A percentile compares a stretch with the other conserved stretches of the same genome.
Evolutionary conservation across 2,113 vertebrate genomes (phyloP).

Genomic region (Pimephales promelas): DNA sequence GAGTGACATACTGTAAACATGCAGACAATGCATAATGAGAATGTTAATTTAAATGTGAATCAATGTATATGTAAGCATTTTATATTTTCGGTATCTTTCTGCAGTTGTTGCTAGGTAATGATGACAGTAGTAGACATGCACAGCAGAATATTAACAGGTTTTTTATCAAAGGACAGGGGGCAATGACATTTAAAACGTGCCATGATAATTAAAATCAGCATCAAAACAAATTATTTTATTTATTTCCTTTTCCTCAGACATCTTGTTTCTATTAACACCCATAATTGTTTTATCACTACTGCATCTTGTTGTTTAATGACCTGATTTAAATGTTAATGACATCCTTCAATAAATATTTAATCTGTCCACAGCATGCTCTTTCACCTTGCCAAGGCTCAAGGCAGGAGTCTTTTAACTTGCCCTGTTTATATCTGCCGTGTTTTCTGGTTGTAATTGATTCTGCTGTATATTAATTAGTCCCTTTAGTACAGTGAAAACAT

Average conservation of each 20-base stretch:
- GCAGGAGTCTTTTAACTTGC: slow-evolving; percentile 62
- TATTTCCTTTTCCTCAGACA: slow-evolving; percentile 32
- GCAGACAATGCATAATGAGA: background rate
- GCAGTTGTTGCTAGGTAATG: slow-evolving; percentile 2
- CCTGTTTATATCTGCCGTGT: slow-evolving; percentile 43
- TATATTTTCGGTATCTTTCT: background rate
- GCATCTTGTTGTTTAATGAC: slow-evolving; percentile 77
- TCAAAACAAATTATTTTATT: slow-evolving; percentile 29
- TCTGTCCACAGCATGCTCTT: slow-evolving; percentile 67
- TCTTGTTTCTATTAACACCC: slow-evolving; percentile 73
- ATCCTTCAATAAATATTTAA: slow-evolving; percentile 78
- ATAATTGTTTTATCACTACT: slow-evolving; percentile 70
- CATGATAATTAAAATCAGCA: slow-evolving; percentile 35
- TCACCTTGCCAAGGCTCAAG: slow-evolving; percentile 68
- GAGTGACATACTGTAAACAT: background rate
- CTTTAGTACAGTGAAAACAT: slow-evolving; percentile 52
- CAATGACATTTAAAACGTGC: slow-evolving; percentile 27
- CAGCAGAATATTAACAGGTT: slow-evolving; percentile 22
- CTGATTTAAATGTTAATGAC: slow-evolving; percentile 79
- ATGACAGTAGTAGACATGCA: background rate
- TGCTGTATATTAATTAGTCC: slow-evolving; percentile 66
- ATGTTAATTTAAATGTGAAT: background rate
- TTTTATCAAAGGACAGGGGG: slow-evolving; percentile 34
- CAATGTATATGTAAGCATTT: background rate
- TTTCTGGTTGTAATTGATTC: slow-evolving; percentile 55